Percentiles rank a stretch among this genome's conserved stretches.
Evolutionary conservation across 2,113 vertebrate species (phyloP).

Genomic region (Calonectris borealis): DNA sequence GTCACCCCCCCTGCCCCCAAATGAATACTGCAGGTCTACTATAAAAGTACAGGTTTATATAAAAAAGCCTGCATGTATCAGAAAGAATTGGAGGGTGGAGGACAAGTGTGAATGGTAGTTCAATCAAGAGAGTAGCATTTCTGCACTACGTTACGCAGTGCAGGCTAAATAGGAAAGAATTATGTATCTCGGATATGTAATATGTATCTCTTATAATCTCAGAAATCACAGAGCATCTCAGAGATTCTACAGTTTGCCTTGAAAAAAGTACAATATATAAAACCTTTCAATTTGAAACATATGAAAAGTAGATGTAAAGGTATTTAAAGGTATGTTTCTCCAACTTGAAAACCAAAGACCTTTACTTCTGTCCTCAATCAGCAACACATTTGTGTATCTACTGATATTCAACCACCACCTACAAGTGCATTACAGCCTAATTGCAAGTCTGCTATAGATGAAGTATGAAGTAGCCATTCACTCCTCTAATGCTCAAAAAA

Average conservation of each 20-base stretch:
- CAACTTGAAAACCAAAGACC: background rate
- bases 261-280: background rate
- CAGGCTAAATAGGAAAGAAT: background rate
- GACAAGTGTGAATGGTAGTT: background rate
- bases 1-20: rapidly evolving
- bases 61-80: background rate
- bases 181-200: background rate
- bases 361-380: background rate
- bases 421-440: background rate
- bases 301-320: background rate
- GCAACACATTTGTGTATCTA: background rate
- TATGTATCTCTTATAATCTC: background rate
- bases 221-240: background rate
- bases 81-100: background rate
- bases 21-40: background rate
- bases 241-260: background rate
- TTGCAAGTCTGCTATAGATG: background rate
- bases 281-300: background rate
- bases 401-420: background rate
- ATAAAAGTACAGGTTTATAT: background rate
- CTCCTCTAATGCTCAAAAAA: background rate
- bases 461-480: background rate
- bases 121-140: background rate
- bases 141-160: background rate
- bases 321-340: background rate